Base-by-base conservation (phyloP, 2,888 invertebrate species). In the Anoncus sp. region DNA sequence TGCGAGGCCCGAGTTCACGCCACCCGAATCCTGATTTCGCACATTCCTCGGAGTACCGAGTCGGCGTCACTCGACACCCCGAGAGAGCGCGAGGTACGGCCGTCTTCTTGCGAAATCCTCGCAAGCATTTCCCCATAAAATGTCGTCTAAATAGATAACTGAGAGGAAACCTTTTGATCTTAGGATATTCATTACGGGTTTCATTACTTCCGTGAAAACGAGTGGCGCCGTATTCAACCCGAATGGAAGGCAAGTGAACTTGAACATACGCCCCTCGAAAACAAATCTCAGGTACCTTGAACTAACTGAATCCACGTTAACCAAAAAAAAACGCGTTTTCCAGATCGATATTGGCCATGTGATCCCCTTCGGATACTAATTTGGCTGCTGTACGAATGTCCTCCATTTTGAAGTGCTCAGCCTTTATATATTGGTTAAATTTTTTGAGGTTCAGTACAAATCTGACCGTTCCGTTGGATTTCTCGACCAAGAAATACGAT, bases 381-480 rank as follows among this genome's bases (percentile, higher is more conserved):
- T 47, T 85, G 86, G 27, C 75, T 59, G 6, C 80, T 70, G 9
- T n/a, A n/a, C n/a, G n/a, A n/a, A n/a, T n/a, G n/a, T n/a, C n/a
- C n/a, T n/a, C n/a, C n/a, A n/a, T n/a, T n/a, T n/a, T n/a, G n/a
- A n/a, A n/a, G n/a, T n/a, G n/a, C n/a, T n/a, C n/a, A n/a, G n/a
- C n/a, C n/a, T 14, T 4, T 20, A 86, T 65, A 47, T 65, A 84
- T 35, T 80, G 70, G 53, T 86, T 85, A 0, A 86, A 49, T 22
- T 45, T 40, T 71, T 85, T 85, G 22, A 85, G 63, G 53, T 84
- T 84, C 24, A 83, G 51, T 31, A 82, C 82, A 20, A 85, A 78
- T 12, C 84, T 65, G 65, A 82, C 74, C 16, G 77, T 66, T 3
- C 55, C 38, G 24, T 77, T 53, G 5, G 83, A 66, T 76, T 84